Evolutionary conservation across 2,797 vertebrate species (phyloP), one percentile per base, ranked within the genome.

Genomic region (Sebastes glaucus): DNA sequence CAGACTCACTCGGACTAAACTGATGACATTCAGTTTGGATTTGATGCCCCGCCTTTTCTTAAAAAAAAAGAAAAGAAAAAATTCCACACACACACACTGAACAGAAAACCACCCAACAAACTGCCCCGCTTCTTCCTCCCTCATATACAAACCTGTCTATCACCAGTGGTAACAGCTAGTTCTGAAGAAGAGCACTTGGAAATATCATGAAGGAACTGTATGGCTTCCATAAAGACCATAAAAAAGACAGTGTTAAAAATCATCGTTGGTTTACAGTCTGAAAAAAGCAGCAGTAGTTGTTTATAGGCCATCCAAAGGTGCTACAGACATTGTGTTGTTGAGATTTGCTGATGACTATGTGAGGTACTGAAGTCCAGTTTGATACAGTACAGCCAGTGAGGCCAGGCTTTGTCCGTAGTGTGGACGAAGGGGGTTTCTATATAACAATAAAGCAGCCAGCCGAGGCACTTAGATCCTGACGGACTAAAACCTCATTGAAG

Each of bases 131-230:
- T 52, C 71, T 68, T 71, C 62, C 53, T 76, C 71, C 62, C 53
- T 76, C 71, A 56, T 33, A 53, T 20, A 53, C 64, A 60, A 81
- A 79, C 83, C 63, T 38, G 55, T 69, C 78, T 70, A 70, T 87
- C 53, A 80, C 78, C 75, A 74, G 62, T 56, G 71, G 80, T 82
- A 82, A 88, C 71, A 82, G 86, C 78, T 72, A 73, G 61, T 84
- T 91, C 68, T 76, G 80, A 83, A 84, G 61, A 92, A 91, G 84
- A 90, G 87, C 90, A 92, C 84, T 89, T 93, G 61, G 56, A 87
- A 90, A 89, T 73, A 20, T 84, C 23, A 73, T 66, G 57, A 79
- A 88, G 72, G 69, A 86, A 62, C 71, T 65, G 33, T 84, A 88
- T 90, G 87, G 81, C 80, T 90, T 89, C 77, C 78, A 69, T 77